Percentiles rank a stretch among this genome's conserved stretches.
Conservation (phyloP, 2,113 vertebrate species). For the Athene cunicularia region DNA sequence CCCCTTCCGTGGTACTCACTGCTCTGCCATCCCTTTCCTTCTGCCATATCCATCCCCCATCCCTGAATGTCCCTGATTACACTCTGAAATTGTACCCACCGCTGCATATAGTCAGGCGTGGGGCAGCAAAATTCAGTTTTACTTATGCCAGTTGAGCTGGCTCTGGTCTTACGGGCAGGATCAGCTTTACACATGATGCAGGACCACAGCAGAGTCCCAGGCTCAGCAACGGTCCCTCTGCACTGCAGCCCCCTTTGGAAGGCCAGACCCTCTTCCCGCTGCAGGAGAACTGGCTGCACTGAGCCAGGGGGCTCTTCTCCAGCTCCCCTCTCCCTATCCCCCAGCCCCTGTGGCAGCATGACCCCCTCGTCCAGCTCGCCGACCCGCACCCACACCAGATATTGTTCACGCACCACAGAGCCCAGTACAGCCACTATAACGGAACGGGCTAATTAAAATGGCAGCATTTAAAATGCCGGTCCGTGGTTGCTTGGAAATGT, state of each 20-base stretch:
- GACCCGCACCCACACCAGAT: not conserved
- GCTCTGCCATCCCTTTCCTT: not conserved
- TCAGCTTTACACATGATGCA: not conserved
- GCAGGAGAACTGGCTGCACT: not conserved
- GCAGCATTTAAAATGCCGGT: conserved; percentile 38
- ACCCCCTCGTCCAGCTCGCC: rapidly evolving
- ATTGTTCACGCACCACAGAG: not conserved
- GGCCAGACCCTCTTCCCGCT: not conserved
- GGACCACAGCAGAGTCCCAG: not conserved
- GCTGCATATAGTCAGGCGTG: not conserved
- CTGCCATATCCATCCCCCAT: rapidly evolving
- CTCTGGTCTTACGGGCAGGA: not conserved
- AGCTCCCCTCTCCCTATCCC: not conserved
- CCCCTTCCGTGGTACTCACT: not conserved
- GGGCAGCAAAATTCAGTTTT: not conserved
- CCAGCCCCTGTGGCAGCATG: not conserved
- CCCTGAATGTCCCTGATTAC: not conserved
- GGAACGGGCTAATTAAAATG: not conserved
- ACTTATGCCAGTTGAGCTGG: not conserved
- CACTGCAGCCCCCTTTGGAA: not conserved
- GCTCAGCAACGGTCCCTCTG: not conserved
- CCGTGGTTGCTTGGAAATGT: conserved; percentile 50
- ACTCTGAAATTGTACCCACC: not conserved
- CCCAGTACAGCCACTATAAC: rapidly evolving
- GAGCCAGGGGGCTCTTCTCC: not conserved